phyloP scores from a whole-genome alignment of 92 coral and sea anemone genomes.

The Palythoa heliodiscus region DNA sequence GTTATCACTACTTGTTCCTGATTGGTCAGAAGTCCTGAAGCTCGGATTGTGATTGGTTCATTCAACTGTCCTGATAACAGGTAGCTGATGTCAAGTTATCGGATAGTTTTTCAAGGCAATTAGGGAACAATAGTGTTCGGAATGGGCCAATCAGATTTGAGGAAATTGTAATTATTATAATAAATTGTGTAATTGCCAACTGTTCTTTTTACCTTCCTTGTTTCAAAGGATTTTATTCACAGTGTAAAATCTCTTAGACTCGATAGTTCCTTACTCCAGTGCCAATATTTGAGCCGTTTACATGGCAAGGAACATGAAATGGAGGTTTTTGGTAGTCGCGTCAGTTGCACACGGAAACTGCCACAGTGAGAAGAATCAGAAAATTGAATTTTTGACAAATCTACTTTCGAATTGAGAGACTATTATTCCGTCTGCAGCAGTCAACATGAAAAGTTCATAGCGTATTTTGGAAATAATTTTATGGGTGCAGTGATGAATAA shows the following conservation, averaged over 20 bases:
- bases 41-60: too few relatives aligned
- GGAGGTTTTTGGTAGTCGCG: neutral
- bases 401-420: neutral
- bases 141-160: too few relatives aligned
- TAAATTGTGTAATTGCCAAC: neutral
- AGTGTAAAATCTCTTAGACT: neutral
- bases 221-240: neutral
- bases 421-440: neutral
- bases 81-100: too few relatives aligned
- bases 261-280: neutral
- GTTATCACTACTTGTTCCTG: too few relatives aligned
- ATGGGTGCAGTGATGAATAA: slow-evolving; percentile 26
- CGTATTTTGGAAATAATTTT: slow-evolving; percentile 31
- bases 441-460: neutral
- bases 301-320: neutral
- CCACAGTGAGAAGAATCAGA: neutral
- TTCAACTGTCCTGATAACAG: too few relatives aligned
- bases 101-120: too few relatives aligned
- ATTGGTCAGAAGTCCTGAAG: too few relatives aligned
- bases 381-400: neutral
- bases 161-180: too few relatives aligned
- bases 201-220: neutral
- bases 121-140: too few relatives aligned
- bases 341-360: neutral
- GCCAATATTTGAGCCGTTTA: neutral